phyloP scores from a whole-genome alignment of 2,113 vertebrate species.

The Capra hircus region DNA sequence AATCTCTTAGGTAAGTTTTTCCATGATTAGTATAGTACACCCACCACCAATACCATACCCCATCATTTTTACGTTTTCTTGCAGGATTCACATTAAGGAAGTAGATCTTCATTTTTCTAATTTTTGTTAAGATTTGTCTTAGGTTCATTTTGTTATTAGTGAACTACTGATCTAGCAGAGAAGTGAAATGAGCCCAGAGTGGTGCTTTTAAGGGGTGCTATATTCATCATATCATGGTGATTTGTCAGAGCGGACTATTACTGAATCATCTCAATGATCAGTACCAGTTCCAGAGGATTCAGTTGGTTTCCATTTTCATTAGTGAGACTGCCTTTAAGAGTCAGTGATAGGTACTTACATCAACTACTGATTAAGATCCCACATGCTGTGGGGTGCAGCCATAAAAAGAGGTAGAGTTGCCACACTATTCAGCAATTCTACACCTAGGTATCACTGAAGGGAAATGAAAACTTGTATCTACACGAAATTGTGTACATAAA shows the following conservation, averaged over 20 bases:
- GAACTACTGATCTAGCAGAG: background rate
- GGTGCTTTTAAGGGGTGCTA: background rate
- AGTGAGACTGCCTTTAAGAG: background rate
- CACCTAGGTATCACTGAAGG: background rate
- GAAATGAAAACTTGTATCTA: background rate
- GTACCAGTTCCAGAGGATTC: background rate
- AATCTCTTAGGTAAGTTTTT: background rate
- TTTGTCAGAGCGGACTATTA: background rate
- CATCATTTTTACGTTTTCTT: background rate
- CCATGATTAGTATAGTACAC: background rate
- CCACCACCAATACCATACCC: background rate
- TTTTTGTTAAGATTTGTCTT: background rate
- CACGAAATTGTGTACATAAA: background rate
- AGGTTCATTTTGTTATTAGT: background rate
- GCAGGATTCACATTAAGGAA: background rate
- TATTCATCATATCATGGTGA: background rate
- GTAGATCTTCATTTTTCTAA: background rate
- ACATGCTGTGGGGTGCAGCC: background rate
- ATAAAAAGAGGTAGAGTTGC: background rate
- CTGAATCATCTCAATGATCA: background rate
- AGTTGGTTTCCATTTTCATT: conserved; percentile 8
- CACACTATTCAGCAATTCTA: background rate
- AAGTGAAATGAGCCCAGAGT: background rate
- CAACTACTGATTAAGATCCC: background rate
- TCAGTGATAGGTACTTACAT: background rate